Evolutionary conservation across 92 coral and sea anemone species (phyloP).

Genomic region (Phenganax marumi): DNA sequence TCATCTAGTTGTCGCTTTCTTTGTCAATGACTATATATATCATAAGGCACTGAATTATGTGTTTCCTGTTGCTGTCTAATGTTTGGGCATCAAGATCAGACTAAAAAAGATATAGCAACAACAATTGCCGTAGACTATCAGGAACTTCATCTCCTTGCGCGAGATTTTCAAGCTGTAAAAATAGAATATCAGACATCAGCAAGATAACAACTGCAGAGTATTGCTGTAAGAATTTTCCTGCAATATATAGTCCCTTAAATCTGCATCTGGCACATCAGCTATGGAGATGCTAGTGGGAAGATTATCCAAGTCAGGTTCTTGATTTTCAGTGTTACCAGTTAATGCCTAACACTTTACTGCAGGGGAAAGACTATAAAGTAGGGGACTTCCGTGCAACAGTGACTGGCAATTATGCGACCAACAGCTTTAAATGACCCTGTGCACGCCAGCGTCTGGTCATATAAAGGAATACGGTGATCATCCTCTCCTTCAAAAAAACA

Average conservation of each 20-base stretch:
- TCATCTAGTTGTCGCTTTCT: constrained; percentile 13
- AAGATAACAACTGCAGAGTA: not conserved
- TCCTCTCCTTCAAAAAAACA: constrained; percentile 3
- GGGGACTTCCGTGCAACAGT: not conserved
- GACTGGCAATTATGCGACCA: constrained; percentile 17
- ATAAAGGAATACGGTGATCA: not conserved
- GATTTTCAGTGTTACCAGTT: not conserved
- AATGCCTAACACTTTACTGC: constrained; percentile 2
- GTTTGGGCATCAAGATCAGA: not conserved
- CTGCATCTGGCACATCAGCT: not conserved
- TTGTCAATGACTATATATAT: not conserved
- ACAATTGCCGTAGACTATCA: not conserved
- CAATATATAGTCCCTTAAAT: not conserved
- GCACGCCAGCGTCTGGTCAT: constrained; percentile 6
- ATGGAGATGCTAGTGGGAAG: not conserved
- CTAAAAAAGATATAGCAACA: not conserved
- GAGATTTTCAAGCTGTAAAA: constrained; percentile 5
- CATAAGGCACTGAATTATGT: constrained; percentile 6
- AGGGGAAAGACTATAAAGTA: constrained; percentile 4
- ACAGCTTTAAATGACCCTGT: constrained; percentile 5
- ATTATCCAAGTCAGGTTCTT: not conserved
- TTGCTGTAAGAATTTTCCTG: not conserved
- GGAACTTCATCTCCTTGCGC: not conserved
- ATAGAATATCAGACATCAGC: not conserved
- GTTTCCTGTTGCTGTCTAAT: not conserved